Evolutionary conservation across 2,888 invertebrate species (phyloP).

Genomic region (Leptogaster cylindrica): DNA sequence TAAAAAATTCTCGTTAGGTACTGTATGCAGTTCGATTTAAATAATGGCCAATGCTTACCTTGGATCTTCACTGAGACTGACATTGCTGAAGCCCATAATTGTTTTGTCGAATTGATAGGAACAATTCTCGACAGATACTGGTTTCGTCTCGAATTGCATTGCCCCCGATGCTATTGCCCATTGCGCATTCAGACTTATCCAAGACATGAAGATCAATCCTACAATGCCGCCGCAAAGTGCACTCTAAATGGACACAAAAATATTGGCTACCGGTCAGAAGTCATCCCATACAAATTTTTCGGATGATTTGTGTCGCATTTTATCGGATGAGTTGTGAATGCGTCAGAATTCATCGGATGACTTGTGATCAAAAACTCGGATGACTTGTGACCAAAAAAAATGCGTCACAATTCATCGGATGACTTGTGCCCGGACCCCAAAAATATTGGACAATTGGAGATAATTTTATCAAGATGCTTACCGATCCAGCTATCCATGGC

Average conservation of each 20-base stretch:
- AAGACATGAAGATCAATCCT: conserved; percentile 66
- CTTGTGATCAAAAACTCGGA: too few relatives aligned
- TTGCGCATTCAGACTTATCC: conserved; percentile 70
- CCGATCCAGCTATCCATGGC: conserved; percentile 72
- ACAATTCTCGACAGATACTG: conserved; percentile 69
- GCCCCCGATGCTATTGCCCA: conserved; percentile 69
- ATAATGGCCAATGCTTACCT: conserved; percentile 52
- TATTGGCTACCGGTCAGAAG: too few relatives aligned
- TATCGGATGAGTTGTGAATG: too few relatives aligned
- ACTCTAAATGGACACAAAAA: conserved; percentile 60
- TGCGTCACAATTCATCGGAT: too few relatives aligned
- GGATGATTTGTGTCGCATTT: too few relatives aligned
- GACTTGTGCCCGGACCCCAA: too few relatives aligned
- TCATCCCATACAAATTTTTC: too few relatives aligned
- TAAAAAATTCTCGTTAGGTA: conserved; percentile 46
- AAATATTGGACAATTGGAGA: neutral
- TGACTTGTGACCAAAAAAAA: too few relatives aligned
- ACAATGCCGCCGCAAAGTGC: conserved; percentile 67
- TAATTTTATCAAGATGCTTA: conserved; percentile 53
- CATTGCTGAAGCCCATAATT: too few relatives aligned
- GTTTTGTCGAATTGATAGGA: conserved; percentile 66
- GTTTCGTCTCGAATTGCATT: conserved; percentile 71
- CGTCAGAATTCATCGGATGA: too few relatives aligned
- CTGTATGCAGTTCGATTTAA: neutral
- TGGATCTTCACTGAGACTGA: conserved; percentile 39